Conservation (phyloP, 2,797 vertebrate species). For the Acanthiza pusilla region DNA sequence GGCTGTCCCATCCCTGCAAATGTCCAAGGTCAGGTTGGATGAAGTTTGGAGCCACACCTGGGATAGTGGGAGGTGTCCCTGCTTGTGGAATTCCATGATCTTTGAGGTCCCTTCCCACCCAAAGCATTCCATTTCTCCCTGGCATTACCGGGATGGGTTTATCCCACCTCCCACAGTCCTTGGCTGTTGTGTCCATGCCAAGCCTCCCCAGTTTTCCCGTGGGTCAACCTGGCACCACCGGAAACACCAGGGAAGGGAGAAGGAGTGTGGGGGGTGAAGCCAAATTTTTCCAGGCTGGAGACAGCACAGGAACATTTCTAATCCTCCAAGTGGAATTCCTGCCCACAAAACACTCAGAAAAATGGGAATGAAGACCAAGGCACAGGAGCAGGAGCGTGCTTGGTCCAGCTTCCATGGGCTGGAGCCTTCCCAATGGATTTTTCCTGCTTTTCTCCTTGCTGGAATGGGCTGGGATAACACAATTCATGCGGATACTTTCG, state of each 20-base stretch:
- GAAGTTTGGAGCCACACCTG: rapidly evolving
- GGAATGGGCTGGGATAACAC: not conserved
- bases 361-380: not conserved
- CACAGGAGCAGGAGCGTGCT: rapidly evolving
- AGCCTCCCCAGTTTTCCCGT: rapidly evolving
- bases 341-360: not conserved
- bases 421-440: not conserved
- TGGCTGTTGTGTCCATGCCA: rapidly evolving
- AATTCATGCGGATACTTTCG: rapidly evolving
- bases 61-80: rapidly evolving
- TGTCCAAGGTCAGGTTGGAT: not conserved
- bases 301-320: not conserved
- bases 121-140: not conserved
- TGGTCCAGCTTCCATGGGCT: not conserved
- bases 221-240: not conserved
- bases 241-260: not conserved
- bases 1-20: not conserved
- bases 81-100: not conserved
- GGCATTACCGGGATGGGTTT: not conserved
- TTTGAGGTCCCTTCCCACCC: not conserved
- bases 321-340: not conserved
- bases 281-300: not conserved
- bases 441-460: not conserved
- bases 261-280: rapidly evolving
- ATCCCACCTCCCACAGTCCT: not conserved